Conservation (phyloP, 2,797 vertebrate genomes). For the Enteromius anoplus region DNA sequence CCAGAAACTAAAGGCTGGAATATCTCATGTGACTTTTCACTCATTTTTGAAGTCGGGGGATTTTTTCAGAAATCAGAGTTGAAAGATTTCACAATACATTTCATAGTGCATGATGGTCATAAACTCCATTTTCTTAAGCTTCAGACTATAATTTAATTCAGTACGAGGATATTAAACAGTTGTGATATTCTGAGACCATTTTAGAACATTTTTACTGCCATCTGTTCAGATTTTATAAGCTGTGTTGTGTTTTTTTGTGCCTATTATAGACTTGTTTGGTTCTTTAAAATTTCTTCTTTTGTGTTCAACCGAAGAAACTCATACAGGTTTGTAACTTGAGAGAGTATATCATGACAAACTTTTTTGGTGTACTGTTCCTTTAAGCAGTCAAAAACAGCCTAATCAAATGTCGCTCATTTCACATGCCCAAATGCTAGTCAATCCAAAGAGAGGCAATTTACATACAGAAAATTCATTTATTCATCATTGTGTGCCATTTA, state of each 20-base stretch:
- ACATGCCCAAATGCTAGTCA: background rate
- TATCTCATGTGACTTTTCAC: background rate
- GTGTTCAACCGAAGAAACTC: background rate
- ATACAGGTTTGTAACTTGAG: background rate
- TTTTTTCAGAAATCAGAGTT: background rate
- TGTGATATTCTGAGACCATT: background rate
- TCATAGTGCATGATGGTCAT: background rate
- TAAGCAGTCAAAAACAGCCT: background rate
- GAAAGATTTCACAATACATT: background rate
- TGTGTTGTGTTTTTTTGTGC: background rate
- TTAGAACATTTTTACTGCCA: background rate
- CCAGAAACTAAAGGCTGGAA: background rate
- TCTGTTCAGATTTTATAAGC: background rate
- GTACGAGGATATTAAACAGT: background rate
- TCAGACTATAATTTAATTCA: background rate
- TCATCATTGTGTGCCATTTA: background rate
- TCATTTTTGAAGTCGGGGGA: background rate
- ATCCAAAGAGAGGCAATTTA: background rate
- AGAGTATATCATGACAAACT: background rate
- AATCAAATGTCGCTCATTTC: background rate
- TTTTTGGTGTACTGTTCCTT: background rate
- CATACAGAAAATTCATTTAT: background rate
- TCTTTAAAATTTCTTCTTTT: background rate
- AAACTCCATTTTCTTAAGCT: background rate
- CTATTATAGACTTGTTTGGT: too few species aligned